Evolutionary conservation across 30 jellyfish, hydroid and myxozoan genomes (phyloP).

Genomic region (Aurelia aurita): DNA sequence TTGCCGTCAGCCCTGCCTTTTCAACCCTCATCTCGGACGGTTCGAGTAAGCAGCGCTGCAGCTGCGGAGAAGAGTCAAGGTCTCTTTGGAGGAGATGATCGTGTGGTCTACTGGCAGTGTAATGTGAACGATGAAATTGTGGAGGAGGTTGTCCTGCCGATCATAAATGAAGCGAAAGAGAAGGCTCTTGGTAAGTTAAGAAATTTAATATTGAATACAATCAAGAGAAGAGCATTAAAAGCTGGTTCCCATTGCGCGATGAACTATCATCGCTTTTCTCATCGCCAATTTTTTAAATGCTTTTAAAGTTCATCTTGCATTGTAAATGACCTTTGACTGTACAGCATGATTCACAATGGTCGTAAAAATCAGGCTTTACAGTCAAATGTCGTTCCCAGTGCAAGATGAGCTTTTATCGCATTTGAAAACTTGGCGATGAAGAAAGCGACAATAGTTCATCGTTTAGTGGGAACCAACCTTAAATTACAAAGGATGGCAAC

Average conservation of each 20-base stretch:
- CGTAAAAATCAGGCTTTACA: too few relatives aligned
- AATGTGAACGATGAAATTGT: constrained; percentile 68
- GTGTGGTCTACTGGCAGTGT: constrained; percentile 91
- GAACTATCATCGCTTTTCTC: too few relatives aligned
- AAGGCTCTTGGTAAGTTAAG: constrained; percentile 82
- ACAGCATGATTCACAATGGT: too few relatives aligned
- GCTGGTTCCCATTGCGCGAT: too few relatives aligned
- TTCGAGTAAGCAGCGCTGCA: constrained; percentile 73
- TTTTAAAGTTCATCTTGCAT: background rate
- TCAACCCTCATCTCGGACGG: constrained; percentile 52
- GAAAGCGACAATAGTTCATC: too few relatives aligned
- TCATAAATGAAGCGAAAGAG: constrained; percentile 78
- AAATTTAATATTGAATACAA: too few relatives aligned
- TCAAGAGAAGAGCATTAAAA: too few relatives aligned
- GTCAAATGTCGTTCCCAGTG: too few relatives aligned
- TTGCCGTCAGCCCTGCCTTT: constrained; percentile 80
- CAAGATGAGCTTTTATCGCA: too few relatives aligned
- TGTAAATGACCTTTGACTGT: background rate
- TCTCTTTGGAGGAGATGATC: constrained; percentile 60
- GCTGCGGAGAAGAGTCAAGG: constrained; percentile 78
- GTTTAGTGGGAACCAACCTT: too few relatives aligned
- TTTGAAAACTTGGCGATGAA: too few relatives aligned
- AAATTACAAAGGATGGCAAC: too few relatives aligned
- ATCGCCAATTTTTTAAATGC: background rate
- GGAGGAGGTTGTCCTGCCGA: constrained; percentile 75